Conservation (phyloP, 2,888 invertebrate species). For the Apocheima hispidaria region DNA sequence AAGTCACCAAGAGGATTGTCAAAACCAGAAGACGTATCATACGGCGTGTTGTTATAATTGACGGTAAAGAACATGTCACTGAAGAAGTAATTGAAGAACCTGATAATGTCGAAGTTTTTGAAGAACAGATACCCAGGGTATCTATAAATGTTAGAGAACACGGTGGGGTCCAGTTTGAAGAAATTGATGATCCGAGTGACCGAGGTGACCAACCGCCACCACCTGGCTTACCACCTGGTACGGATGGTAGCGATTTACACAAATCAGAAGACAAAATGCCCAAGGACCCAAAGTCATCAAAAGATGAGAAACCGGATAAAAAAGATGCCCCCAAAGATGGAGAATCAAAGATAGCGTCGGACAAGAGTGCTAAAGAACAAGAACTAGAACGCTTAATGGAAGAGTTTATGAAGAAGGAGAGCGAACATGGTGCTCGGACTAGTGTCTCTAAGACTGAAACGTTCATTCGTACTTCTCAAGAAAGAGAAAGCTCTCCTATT, state of each 20-base stretch:
- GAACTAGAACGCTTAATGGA: slow-evolving; percentile 56
- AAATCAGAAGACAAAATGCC: slow-evolving; percentile 43
- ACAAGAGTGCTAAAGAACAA: slow-evolving; percentile 46
- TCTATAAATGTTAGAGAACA: slow-evolving; percentile 88
- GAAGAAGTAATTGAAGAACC: slow-evolving; percentile 95
- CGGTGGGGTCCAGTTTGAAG: slow-evolving; percentile 77
- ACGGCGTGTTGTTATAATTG: slow-evolving; percentile 90
- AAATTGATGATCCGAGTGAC: slow-evolving; percentile 60
- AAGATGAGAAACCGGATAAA: slow-evolving; percentile 37
- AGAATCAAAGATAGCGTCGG: slow-evolving; percentile 34
- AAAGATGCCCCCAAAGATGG: slow-evolving; percentile 42
- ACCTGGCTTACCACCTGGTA: slow-evolving; percentile 48
- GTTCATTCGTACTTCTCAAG: slow-evolving; percentile 16
- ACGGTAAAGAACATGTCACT: slow-evolving; percentile 93
- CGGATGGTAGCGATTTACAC: slow-evolving; percentile 41
- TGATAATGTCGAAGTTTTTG: slow-evolving; percentile 90
- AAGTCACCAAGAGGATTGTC: slow-evolving; percentile 92
- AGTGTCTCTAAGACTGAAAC: slow-evolving; percentile 26
- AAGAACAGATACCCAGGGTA: slow-evolving; percentile 90
- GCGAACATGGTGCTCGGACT: slow-evolving; percentile 10
- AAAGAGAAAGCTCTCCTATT: slow-evolving; percentile 19
- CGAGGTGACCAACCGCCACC: slow-evolving; percentile 53
- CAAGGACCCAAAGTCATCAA: slow-evolving; percentile 31
- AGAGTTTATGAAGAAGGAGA: slow-evolving; percentile 60
- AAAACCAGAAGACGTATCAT: slow-evolving; percentile 91